Percentiles rank a stretch among this genome's conserved stretches.
Evolutionary conservation across 2,888 invertebrate species (phyloP).

Genomic region (Mactromeris polynyma): DNA sequence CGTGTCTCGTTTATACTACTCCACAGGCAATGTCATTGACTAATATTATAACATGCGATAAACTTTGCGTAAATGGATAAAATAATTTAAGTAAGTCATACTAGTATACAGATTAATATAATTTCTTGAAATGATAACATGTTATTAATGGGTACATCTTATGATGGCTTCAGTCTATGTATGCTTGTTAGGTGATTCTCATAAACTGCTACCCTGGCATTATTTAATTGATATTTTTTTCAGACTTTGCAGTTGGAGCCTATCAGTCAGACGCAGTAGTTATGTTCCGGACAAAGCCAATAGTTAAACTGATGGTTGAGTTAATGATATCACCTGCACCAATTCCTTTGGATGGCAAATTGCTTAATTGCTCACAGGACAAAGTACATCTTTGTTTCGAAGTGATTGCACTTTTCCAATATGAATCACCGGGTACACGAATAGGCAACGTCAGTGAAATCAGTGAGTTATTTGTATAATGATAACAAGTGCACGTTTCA

Average conservation of each 20-base stretch:
- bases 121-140: no score
- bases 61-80: no score
- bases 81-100: no score
- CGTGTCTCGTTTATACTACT: no score
- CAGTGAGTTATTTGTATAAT: not conserved
- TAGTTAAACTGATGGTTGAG: constrained; percentile 39
- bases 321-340: constrained; percentile 45
- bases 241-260: constrained; percentile 65
- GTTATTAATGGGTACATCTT: no score
- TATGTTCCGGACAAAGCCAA: constrained; percentile 58
- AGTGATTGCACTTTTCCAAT: constrained; percentile 19
- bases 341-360: constrained; percentile 53
- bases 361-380: constrained; percentile 39
- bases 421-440: constrained; percentile 8
- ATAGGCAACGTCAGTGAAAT: constrained; percentile 25
- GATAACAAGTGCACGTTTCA: not conserved
- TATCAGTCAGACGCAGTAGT: constrained; percentile 53
- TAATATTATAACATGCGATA: no score
- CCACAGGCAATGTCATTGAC: no score
- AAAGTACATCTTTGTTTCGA: constrained; percentile 42
- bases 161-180: no score
- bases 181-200: no score
- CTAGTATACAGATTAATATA: no score
- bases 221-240: not conserved
- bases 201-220: no score